Evolutionary conservation across 2,797 vertebrate species (phyloP).

Genomic region (Mormyrops boulengeri): DNA sequence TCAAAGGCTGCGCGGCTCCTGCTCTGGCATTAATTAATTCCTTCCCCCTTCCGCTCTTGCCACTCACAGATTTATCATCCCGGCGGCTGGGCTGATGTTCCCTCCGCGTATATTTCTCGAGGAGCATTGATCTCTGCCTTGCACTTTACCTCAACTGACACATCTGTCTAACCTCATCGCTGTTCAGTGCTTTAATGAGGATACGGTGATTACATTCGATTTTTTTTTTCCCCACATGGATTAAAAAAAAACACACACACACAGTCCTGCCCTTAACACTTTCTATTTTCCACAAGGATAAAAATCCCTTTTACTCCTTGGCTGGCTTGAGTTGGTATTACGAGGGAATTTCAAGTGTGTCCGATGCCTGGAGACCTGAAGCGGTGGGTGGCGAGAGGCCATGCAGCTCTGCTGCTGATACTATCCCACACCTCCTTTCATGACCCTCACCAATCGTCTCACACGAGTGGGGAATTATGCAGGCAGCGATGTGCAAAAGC

Average conservation of each 20-base stretch:
- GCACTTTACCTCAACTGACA: conserved; percentile 17
- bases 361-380: neutral
- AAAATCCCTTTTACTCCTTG: neutral
- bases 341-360: neutral
- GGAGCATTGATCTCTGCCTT: conserved; percentile 12
- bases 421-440: neutral
- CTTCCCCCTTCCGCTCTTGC: neutral
- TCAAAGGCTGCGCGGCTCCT: neutral
- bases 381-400: neutral
- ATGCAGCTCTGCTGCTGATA: neutral
- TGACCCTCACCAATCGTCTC: neutral
- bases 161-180: neutral
- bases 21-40: conserved; percentile 9
- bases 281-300: neutral
- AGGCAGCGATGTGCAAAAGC: neutral
- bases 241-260: neutral
- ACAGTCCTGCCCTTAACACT: neutral
- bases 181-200: conserved; percentile 13
- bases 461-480: neutral
- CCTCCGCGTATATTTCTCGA: neutral
- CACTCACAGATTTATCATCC: neutral
- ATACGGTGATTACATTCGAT: conserved; percentile 14
- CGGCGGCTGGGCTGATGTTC: neutral
- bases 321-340: neutral
- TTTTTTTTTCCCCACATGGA: neutral